Conservation (phyloP, 2,797 vertebrate genomes). For the Rhabdomys pumilio region DNA sequence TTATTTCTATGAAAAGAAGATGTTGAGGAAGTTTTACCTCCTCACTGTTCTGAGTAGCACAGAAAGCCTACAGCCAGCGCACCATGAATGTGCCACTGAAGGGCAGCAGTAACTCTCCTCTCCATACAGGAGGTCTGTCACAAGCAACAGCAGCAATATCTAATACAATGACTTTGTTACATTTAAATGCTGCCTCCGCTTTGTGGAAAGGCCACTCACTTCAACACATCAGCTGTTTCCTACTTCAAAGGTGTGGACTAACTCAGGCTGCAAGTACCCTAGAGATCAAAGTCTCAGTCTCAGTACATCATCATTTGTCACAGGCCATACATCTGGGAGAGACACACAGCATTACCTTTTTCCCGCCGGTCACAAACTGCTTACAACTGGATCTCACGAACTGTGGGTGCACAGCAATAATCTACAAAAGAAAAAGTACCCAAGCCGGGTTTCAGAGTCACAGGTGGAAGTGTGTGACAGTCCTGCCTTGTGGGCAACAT, state of each 20-base stretch:
- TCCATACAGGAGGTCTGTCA: not conserved
- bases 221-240: not conserved
- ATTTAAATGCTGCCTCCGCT: slow-evolving; percentile 54
- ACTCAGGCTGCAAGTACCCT: not conserved
- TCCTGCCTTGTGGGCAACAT: not conserved
- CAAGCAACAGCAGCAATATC: not conserved
- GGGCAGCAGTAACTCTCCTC: not conserved
- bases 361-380: slow-evolving; percentile 98
- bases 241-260: slow-evolving; percentile 7
- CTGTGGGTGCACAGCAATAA: slow-evolving; percentile 96
- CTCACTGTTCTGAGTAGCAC: not conserved
- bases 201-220: not conserved
- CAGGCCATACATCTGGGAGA: not conserved
- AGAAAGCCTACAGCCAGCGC: not conserved
- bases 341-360: slow-evolving; percentile 92
- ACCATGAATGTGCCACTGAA: not conserved
- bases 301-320: not conserved
- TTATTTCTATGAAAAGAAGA: slow-evolving; percentile 22
- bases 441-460: not conserved
- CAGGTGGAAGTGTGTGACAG: not conserved
- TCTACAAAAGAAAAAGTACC: slow-evolving; percentile 80
- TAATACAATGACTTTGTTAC: not conserved
- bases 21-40: not conserved
- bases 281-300: not conserved
- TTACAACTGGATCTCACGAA: slow-evolving; percentile 97